A percentile compares a stretch with the other conserved stretches of the same genome.
phyloP scores from a whole-genome alignment of 2,888 invertebrate species.

The Hylaea fasciaria region DNA sequence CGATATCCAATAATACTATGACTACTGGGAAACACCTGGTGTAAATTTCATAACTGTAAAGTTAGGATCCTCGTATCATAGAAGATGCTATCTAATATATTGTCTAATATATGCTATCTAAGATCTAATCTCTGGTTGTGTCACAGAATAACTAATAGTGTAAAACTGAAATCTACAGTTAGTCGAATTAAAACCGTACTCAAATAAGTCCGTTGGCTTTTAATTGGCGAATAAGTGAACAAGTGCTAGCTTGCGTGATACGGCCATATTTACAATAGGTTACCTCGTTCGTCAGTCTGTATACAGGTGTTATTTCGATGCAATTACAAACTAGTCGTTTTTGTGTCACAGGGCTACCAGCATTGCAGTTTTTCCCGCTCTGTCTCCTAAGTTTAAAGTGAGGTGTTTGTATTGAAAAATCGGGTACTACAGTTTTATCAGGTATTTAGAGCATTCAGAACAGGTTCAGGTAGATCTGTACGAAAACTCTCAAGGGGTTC shows the following conservation, averaged over 20 bases:
- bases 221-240: constrained; percentile 33
- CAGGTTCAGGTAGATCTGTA: too few species aligned
- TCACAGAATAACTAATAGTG: too few species aligned
- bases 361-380: not conserved
- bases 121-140: not conserved
- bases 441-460: too few species aligned
- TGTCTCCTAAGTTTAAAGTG: not conserved
- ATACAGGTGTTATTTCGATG: constrained; percentile 46
- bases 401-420: too few species aligned
- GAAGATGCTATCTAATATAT: not conserved
- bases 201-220: constrained; percentile 34
- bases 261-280: constrained; percentile 42
- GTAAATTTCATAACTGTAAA: too few species aligned
- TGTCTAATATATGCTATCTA: not conserved
- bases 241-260: constrained; percentile 43
- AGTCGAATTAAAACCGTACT: constrained; percentile 27
- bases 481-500: too few species aligned
- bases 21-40: too few species aligned
- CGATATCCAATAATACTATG: too few species aligned
- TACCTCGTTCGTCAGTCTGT: constrained; percentile 42
- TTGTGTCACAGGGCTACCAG: constrained; percentile 18
- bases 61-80: too few species aligned
- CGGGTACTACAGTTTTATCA: too few species aligned
- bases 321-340: constrained; percentile 51
- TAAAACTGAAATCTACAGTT: constrained; percentile 22